Percentiles rank a stretch among this genome's conserved stretches.
Conservation (phyloP, 2,113 vertebrate genomes). For the Strix uralensis region DNA sequence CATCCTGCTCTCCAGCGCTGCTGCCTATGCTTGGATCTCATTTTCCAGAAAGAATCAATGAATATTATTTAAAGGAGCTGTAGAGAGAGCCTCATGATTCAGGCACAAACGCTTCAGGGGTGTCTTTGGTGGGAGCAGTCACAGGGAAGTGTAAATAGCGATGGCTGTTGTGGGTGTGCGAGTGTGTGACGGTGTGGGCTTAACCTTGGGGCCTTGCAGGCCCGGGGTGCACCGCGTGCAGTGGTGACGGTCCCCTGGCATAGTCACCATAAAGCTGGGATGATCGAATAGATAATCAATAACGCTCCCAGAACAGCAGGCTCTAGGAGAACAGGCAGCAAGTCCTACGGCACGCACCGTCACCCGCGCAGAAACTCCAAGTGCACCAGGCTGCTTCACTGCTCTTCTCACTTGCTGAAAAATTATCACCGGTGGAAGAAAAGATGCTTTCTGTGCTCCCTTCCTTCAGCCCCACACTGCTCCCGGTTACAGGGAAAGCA, state of each 20-base stretch:
- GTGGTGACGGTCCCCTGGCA: not conserved
- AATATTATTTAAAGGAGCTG: not conserved
- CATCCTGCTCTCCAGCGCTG: not conserved
- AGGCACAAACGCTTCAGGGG: not conserved
- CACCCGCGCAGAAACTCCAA: rapidly evolving
- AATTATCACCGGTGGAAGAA: too few relatives aligned
- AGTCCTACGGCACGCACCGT: not conserved
- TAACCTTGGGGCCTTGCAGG: not conserved
- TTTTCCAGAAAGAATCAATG: not conserved
- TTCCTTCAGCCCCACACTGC: not conserved
- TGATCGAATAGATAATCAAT: too few relatives aligned
- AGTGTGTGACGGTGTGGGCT: not conserved
- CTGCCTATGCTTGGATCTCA: not conserved
- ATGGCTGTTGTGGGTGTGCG: not conserved
- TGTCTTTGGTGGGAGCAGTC: not conserved
- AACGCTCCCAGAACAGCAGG: not conserved
- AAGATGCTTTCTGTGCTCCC: not conserved
- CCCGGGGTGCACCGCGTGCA: not conserved
- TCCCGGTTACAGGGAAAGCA: rapidly evolving
- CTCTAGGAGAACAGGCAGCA: not conserved
- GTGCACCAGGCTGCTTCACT: not conserved
- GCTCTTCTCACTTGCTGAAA: not conserved
- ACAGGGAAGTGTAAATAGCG: not conserved
- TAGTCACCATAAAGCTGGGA: not conserved
- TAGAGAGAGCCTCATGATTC: not conserved